Conservation (phyloP, 2,888 invertebrate genomes). For the Zelleria hepariella region DNA sequence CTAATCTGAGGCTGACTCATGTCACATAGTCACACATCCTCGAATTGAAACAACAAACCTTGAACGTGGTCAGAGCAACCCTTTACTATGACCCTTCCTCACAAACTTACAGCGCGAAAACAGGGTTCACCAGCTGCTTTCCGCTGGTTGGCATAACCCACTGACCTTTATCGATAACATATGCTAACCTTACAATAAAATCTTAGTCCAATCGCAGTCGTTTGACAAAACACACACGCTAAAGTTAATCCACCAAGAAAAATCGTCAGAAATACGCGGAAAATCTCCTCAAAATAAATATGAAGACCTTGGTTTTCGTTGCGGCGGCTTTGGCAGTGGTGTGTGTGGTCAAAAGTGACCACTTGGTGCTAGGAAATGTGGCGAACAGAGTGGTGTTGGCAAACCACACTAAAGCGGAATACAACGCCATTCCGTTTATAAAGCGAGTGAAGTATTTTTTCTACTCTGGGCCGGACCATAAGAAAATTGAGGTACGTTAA, state of each 20-base stretch:
- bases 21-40: background rate
- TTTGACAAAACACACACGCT: background rate
- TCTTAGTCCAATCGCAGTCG: background rate
- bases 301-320: conserved; percentile 3
- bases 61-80: background rate
- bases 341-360: conserved; percentile 15
- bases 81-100: background rate
- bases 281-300: background rate
- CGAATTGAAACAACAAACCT: background rate
- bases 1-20: background rate
- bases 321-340: background rate
- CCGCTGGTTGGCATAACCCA: background rate
- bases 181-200: background rate
- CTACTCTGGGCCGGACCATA: conserved; percentile 27
- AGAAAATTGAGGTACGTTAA: conserved; percentile 31
- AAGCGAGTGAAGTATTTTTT: conserved; percentile 53
- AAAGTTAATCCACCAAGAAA: background rate
- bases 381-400: conserved; percentile 25
- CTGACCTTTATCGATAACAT: background rate
- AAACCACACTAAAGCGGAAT: conserved; percentile 28
- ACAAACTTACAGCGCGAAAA: background rate
- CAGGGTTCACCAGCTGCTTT: background rate
- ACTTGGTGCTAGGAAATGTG: conserved; percentile 31
- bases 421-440: conserved; percentile 42
- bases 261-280: background rate